Percentiles rank a stretch among this genome's conserved stretches.
phyloP scores from a whole-genome alignment of 2,888 invertebrate genomes.

The Lacanobia wlatinum region DNA sequence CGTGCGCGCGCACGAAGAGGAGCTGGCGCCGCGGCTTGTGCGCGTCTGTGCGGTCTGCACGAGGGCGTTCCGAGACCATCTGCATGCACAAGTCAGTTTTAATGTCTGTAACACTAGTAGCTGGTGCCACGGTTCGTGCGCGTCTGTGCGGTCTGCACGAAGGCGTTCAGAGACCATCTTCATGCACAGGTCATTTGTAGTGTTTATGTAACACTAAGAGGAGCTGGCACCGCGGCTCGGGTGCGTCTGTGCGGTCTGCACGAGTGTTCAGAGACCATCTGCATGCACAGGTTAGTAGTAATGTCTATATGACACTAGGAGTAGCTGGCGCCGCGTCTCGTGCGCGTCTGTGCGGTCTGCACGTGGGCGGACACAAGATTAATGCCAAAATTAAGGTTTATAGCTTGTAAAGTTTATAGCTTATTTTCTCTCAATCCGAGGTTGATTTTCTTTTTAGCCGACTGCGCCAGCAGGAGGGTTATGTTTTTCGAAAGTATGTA shows the following conservation, averaged over 20 bases:
- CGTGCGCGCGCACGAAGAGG: constrained; percentile 87
- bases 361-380: too few relatives aligned
- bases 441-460: too few relatives aligned
- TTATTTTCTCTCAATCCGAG: too few relatives aligned
- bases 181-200: constrained; percentile 71
- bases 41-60: constrained; percentile 81
- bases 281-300: constrained; percentile 71
- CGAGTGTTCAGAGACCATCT: constrained; percentile 77
- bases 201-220: too few relatives aligned
- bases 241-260: constrained; percentile 81
- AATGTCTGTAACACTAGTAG: constrained; percentile 74
- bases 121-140: constrained; percentile 77
- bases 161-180: constrained; percentile 79
- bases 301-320: too few relatives aligned
- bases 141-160: constrained; percentile 80
- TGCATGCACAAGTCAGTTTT: constrained; percentile 71
- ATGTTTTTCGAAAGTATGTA: too few relatives aligned
- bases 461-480: too few relatives aligned
- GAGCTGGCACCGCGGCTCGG: constrained; percentile 68
- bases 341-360: too few relatives aligned
- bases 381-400: too few relatives aligned
- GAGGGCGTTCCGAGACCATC: constrained; percentile 79
- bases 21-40: constrained; percentile 78
- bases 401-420: too few relatives aligned
- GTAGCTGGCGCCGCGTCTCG: too few relatives aligned